Percentiles rank a stretch among this genome's conserved stretches.
phyloP scores from a whole-genome alignment of 2,113 vertebrate species.

The Alexandromys fortis region DNA sequence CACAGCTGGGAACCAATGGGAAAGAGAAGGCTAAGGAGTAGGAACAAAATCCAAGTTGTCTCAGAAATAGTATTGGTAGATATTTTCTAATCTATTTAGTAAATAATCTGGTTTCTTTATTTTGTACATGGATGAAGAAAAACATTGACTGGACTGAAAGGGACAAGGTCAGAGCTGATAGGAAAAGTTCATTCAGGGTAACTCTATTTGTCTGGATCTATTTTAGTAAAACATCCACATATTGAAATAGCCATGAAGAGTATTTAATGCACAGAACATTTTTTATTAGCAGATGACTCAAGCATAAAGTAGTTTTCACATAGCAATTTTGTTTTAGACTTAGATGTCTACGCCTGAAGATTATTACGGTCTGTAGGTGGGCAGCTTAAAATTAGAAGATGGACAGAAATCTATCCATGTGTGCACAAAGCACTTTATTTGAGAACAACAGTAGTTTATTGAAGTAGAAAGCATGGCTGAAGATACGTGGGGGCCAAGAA shows the following conservation, averaged over 20 bases:
- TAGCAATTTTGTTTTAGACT: background rate
- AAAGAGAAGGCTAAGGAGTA: background rate
- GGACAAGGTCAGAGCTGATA: background rate
- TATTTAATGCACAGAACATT: conserved; percentile 17
- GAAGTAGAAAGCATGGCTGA: conserved; percentile 17
- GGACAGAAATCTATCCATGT: conserved; percentile 47
- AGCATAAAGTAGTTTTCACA: background rate
- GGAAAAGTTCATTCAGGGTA: background rate
- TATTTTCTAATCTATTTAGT: background rate
- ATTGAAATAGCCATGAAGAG: background rate
- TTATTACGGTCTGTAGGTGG: background rate
- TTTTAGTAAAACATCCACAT: background rate
- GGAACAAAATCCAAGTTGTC: conserved; percentile 4
- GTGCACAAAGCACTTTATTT: conserved; percentile 70
- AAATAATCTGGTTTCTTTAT: background rate
- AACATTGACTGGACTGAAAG: background rate
- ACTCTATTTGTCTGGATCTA: background rate
- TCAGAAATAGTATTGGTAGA: conserved; percentile 9
- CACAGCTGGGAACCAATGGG: background rate
- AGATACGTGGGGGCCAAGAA: background rate
- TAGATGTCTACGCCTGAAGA: background rate
- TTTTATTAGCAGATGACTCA: conserved; percentile 23
- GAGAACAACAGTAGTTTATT: background rate
- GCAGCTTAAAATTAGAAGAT: conserved; percentile 27
- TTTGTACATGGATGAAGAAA: background rate